Evolutionary conservation across 2,113 vertebrate species (phyloP).

Genomic region (Platycercus adscitus): DNA sequence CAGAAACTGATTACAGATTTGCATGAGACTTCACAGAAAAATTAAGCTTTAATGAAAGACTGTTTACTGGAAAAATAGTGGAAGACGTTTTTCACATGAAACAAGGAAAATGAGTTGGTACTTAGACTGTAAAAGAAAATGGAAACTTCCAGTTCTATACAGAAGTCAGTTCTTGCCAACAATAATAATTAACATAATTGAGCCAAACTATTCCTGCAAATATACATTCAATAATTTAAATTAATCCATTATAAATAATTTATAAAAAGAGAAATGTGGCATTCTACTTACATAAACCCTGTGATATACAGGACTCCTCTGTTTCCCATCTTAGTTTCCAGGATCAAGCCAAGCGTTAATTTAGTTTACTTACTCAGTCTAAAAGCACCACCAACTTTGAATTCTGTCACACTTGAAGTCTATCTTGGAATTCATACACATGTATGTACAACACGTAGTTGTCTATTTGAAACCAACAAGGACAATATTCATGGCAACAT

Average conservation of each 20-base stretch:
- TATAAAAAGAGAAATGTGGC: not conserved
- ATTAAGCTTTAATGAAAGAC: slow-evolving; percentile 4
- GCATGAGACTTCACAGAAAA: not conserved
- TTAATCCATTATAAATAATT: not conserved
- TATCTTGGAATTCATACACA: not conserved
- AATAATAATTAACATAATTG: not conserved
- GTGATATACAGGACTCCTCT: not conserved
- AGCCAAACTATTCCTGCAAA: not conserved
- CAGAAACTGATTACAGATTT: slow-evolving; percentile 42
- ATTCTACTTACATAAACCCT: not conserved
- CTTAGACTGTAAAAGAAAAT: not conserved
- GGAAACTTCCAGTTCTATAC: not conserved
- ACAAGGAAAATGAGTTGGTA: not conserved
- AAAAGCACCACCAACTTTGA: not conserved
- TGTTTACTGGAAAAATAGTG: not conserved
- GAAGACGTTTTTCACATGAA: not conserved
- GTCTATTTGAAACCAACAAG: not conserved
- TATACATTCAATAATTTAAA: not conserved
- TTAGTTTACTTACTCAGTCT: not conserved
- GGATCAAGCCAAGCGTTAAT: not conserved
- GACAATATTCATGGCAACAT: not conserved
- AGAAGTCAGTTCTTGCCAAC: not conserved
- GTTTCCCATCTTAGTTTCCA: not conserved
- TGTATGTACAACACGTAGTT: accelerated
- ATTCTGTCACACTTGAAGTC: not conserved